Evolutionary conservation across 2,797 vertebrate species (phyloP).

Genomic region (Sternotherus odoratus): DNA sequence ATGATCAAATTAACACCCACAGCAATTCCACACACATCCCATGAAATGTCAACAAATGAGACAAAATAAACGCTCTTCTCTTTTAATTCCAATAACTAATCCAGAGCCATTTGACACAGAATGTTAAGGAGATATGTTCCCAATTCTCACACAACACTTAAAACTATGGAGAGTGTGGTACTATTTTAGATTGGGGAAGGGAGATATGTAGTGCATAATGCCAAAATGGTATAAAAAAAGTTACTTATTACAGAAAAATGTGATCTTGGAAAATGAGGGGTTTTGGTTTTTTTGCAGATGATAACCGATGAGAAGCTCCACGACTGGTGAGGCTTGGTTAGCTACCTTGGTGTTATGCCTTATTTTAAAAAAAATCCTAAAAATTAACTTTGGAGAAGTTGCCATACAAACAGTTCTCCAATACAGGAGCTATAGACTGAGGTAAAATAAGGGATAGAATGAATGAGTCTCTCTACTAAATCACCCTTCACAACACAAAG

Average conservation of each 20-base stretch:
- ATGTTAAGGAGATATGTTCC: neutral
- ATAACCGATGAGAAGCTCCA: neutral
- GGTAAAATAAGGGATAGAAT: neutral
- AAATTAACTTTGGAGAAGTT: neutral
- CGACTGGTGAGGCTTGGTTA: neutral
- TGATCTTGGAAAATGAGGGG: neutral
- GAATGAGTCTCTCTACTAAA: too few relatives aligned
- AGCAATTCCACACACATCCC: accelerated
- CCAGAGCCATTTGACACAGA: neutral
- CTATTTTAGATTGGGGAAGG: neutral
- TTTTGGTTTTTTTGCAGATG: neutral
- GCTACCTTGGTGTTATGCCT: neutral
- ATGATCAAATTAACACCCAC: neutral
- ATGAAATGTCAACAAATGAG: neutral
- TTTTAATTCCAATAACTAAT: neutral
- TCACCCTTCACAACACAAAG: neutral
- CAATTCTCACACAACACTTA: neutral
- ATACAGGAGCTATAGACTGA: neutral
- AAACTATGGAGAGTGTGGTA: neutral
- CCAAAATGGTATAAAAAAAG: neutral
- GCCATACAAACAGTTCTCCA: neutral
- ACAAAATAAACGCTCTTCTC: neutral
- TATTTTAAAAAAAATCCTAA: neutral
- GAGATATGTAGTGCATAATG: neutral
- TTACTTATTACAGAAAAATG: neutral